Conservation (phyloP, 2,113 vertebrate species). For the Cavia aperea region DNA sequence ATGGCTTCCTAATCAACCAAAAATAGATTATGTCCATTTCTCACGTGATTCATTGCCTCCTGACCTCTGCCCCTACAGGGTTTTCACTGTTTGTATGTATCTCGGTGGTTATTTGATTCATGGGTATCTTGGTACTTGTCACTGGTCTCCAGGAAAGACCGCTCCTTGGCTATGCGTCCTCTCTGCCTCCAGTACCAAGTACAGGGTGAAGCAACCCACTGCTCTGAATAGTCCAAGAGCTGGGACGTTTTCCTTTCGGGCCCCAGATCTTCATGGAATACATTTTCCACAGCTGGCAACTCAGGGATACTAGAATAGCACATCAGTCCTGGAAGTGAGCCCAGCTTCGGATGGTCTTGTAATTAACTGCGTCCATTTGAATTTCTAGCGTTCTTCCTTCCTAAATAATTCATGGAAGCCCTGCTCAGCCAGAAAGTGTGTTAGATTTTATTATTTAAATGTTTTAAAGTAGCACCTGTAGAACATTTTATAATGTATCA, state of each 20-base stretch:
- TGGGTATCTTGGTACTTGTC: neutral
- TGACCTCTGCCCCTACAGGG: neutral
- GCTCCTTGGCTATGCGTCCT: neutral
- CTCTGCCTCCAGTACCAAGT: neutral
- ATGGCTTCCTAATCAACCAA: neutral
- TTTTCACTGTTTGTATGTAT: neutral
- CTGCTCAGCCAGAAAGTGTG: neutral
- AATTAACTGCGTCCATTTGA: neutral
- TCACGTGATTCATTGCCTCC: neutral
- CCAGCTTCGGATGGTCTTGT: neutral
- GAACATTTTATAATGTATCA: neutral
- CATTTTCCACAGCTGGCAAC: neutral
- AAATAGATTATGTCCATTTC: neutral
- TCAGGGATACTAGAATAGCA: neutral
- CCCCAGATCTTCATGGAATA: neutral
- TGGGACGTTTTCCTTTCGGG: neutral
- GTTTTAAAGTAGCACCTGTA: neutral
- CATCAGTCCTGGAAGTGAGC: neutral
- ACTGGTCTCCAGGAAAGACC: neutral
- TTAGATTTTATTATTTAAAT: neutral
- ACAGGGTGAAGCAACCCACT: neutral
- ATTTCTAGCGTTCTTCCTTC: neutral
- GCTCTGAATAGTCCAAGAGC: neutral
- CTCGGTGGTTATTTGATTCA: neutral
- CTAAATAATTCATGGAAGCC: conserved; percentile 12